Conservation (phyloP, 2,113 vertebrate species). For the Pteronura brasiliensis region DNA sequence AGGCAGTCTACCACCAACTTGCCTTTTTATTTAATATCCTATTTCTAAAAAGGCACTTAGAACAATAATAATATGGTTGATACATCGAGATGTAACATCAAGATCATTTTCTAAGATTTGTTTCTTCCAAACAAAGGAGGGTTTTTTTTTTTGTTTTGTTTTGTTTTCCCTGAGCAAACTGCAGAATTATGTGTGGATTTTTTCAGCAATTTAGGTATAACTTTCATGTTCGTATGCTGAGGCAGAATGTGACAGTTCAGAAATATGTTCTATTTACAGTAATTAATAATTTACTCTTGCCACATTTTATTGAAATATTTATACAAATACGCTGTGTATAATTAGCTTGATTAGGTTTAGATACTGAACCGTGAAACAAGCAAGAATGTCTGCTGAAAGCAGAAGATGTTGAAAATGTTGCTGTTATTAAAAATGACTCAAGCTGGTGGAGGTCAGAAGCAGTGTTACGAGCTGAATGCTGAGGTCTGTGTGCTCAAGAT, state of each 20-base stretch:
- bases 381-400: constrained; percentile 56
- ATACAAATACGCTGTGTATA: constrained; percentile 72
- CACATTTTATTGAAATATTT: constrained; percentile 78
- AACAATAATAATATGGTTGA: constrained; percentile 2
- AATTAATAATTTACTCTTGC: constrained; percentile 77
- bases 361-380: constrained; percentile 64
- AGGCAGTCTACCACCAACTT: background rate
- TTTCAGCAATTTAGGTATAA: constrained; percentile 13
- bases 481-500: background rate
- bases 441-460: background rate
- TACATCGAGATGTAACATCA: background rate
- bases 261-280: constrained; percentile 69
- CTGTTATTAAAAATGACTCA: constrained; percentile 55
- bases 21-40: background rate
- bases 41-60: constrained; percentile 57
- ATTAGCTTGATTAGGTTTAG: constrained; percentile 78
- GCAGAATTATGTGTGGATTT: constrained; percentile 35
- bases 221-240: constrained; percentile 32
- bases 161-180: background rate
- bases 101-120: constrained; percentile 15
- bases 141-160: too few species aligned
- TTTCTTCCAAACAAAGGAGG: constrained; percentile 47
- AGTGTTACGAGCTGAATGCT: background rate
- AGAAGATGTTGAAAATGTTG: constrained; percentile 57
- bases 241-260: constrained; percentile 54